A percentile compares a stretch with the other conserved stretches of the same genome.
Conservation (phyloP, 2,113 vertebrate species). For the Thryonomys swinderianus region DNA sequence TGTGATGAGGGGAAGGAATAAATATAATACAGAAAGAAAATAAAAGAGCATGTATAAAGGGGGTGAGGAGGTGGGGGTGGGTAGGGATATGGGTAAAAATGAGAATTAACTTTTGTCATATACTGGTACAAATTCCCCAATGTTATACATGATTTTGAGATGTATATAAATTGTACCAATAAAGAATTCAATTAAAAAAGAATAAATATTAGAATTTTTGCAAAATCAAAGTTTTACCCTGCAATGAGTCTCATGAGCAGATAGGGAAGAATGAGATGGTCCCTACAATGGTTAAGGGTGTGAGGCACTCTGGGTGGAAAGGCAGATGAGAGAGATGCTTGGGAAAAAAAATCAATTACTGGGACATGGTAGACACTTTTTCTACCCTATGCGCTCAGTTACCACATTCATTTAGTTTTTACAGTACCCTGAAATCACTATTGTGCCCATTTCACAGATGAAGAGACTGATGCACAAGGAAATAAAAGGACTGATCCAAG, state of each 20-base stretch:
- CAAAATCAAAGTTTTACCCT: not conserved
- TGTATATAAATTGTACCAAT: too few relatives aligned
- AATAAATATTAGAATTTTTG: not conserved
- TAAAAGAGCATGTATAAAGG: too few relatives aligned
- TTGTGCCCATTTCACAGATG: not conserved
- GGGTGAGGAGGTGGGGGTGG: too few relatives aligned
- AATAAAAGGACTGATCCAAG: not conserved
- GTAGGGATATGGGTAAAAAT: too few relatives aligned
- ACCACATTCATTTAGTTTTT: not conserved
- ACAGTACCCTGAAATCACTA: not conserved
- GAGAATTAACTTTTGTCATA: too few relatives aligned
- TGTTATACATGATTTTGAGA: too few relatives aligned
- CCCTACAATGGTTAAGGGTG: too few relatives aligned
- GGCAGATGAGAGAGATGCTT: not conserved
- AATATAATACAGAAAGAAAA: too few relatives aligned
- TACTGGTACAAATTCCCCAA: too few relatives aligned
- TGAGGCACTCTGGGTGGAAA: not conserved
- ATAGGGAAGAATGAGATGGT: not conserved
- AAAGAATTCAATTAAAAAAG: too few relatives aligned
- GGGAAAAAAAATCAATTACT: not conserved
- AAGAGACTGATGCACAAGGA: not conserved
- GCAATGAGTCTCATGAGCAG: not conserved
- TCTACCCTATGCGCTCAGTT: not conserved
- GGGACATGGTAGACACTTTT: too few relatives aligned
- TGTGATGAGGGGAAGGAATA: too few relatives aligned